Percentiles rank a stretch among this genome's conserved stretches.
These are phyloP conservation scores for Rousettus madagascariensis DNA, from an alignment of 2,797 vertebrate genomes.

Conservation along the genomic window DNA sequence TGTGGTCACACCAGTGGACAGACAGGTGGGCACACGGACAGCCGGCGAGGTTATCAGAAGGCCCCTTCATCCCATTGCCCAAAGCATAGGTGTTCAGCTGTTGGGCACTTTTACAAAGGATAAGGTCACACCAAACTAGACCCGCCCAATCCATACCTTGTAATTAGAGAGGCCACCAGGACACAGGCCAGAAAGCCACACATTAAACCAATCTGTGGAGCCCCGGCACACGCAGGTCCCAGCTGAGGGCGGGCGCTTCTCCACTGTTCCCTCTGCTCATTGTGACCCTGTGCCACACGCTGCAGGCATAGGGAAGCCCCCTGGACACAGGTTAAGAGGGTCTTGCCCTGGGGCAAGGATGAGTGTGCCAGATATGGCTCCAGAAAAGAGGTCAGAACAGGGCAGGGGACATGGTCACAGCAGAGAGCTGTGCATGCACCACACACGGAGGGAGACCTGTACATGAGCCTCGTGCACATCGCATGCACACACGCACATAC, in stretches of 20 bases:
- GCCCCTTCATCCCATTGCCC: neutral
- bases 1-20: neutral
- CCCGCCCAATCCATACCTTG: neutral
- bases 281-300: neutral
- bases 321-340: neutral
- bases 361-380: neutral
- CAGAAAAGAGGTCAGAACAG: neutral
- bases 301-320: neutral
- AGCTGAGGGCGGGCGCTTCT: neutral
- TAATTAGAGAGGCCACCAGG: neutral
- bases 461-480: neutral
- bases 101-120: neutral
- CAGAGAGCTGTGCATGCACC: neutral
- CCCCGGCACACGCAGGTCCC: neutral
- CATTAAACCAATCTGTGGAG: accelerated
- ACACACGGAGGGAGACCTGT: neutral
- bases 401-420: neutral
- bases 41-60: neutral
- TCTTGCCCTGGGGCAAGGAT: neutral
- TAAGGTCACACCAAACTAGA: neutral
- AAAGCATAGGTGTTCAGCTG: neutral
- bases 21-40: neutral
- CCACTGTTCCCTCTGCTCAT: too few relatives aligned
- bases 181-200: neutral
- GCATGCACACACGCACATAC: too few relatives aligned